Base-by-base conservation (phyloP, 2,888 invertebrate species). In the Deilephila porcellus region DNA sequence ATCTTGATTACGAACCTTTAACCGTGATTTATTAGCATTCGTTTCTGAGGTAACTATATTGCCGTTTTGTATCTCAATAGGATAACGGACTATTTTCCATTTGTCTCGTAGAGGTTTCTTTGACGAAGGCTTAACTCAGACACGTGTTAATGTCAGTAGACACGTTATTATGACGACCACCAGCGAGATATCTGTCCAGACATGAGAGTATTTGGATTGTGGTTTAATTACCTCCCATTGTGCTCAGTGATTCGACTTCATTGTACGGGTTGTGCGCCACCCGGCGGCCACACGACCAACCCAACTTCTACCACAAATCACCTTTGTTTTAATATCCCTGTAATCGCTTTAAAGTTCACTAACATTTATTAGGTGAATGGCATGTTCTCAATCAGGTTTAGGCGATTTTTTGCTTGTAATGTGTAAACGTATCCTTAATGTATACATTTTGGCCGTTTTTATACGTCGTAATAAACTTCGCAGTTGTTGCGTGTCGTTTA, bases 181-280 rank as follows among this genome's bases (percentile, higher is more conserved):
- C 94, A 81, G 86, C 84, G 91, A 88, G 89, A 88, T 83, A 89
- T 91, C 89, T 88, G 88, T 85, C 85, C 88, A 89, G 91, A 89
- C 87, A 88, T 82, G 87, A 86, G 90, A 89, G 89, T 93, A 93
- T 93, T 93, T 92, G 93, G 90, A 91, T 91, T 93, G 88, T 89
- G 82, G 86, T 92, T 93, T 94, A 93, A 93, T 94, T 93, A 93
- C 91, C 92, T 90, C 88, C 91, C 88, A 93, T 93, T 93, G 94
- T 93, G 90, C 88, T 80, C 80, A 83, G 85, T 86, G 89, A 86
- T 85, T 87, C 82, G 81, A 83, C 78, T 80, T 82, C 82, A 85
- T 86, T 86, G 84, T 81, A 71, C 56, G 56, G 7, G 7, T n/a
- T 56, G n/a, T 56, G 56, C 53, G 53, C 74, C 75, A 45, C 56